Base-by-base conservation (phyloP, 2,888 invertebrate genomes). In the Thecocarcelia acutangulata region DNA sequence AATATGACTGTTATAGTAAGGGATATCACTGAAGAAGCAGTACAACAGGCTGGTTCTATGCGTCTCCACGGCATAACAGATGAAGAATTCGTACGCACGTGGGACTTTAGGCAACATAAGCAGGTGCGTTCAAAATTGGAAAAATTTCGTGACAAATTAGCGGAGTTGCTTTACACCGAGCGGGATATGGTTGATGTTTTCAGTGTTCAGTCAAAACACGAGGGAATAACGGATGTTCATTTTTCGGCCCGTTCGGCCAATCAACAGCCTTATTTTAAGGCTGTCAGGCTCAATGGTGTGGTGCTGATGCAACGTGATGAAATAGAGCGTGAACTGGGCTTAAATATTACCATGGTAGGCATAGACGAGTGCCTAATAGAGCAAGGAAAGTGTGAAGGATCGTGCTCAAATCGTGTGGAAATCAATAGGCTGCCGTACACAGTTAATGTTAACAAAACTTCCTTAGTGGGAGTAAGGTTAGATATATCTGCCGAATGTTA, bases 401-500 rank as follows among this genome's bases (percentile, higher is more conserved):
- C 98, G 40, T 98, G 98, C 90, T 96, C 97, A 42, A 98, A 98
- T 90, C 94, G 94, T 48, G 92, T 98, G 75, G 96, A 96, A 87
- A 96, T 96, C 85, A 87, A 87, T 90, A 95, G 95, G 87, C 92
- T 96, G 84, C 97, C 97, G 0, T 97, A 97, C 87, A 96, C 98
- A 93, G 97, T 99, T 13, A 98, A 98, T 91, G 96, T 98, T 13
- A 99, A 99, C 90, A 96, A 96, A 90, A 98, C 99, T 0, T 96
- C 98, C 0, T 92, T 99, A 77, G 98, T 99, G 13, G 98, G 98
- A 6, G 97, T 99, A 1, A 93, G 97, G 73, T 96, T 98, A 0
- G 97, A 97, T 89, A 95, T 97, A 2, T 93, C 96, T 83, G 96
- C 97, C 0, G 96, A 97, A 89, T 98, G 98, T 88, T 96, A 96